phyloP scores from a whole-genome alignment of 2,113 vertebrate species.

The Illadopsis cleaveri region DNA sequence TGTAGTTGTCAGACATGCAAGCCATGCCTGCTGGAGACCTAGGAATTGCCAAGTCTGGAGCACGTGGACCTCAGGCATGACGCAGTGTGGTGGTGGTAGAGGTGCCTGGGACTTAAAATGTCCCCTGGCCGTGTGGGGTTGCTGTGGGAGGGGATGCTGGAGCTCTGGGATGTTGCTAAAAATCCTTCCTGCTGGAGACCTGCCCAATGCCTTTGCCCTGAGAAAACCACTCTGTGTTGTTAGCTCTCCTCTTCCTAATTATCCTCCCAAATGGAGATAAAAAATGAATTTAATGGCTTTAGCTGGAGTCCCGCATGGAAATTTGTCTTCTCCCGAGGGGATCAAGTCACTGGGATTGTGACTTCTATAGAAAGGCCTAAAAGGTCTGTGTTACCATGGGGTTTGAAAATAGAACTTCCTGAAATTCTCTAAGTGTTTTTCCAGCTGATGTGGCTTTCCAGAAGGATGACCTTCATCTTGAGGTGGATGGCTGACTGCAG shows the following conservation, averaged over 20 bases:
- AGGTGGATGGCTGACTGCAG: not conserved
- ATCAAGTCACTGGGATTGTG: not conserved
- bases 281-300: not conserved
- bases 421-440: not conserved
- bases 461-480: not conserved
- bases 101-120: not conserved
- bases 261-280: not conserved
- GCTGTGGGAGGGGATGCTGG: not conserved
- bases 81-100: not conserved
- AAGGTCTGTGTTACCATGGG: not conserved
- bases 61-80: not conserved
- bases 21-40: not conserved
- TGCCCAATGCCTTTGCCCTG: not conserved
- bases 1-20: not conserved
- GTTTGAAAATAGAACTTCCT: constrained; percentile 18
- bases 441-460: not conserved
- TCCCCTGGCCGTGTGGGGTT: not conserved
- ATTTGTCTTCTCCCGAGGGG: not conserved
- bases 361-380: not conserved
- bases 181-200: not conserved
- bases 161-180: not conserved
- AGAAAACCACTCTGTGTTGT: not conserved
- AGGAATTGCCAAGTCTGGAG: not conserved
- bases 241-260: not conserved
- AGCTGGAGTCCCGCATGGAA: not conserved